These are phyloP conservation scores for Drosophila paramelanica DNA, from an alignment of 2,888 invertebrate species.

Conservation along the genomic window DNA sequence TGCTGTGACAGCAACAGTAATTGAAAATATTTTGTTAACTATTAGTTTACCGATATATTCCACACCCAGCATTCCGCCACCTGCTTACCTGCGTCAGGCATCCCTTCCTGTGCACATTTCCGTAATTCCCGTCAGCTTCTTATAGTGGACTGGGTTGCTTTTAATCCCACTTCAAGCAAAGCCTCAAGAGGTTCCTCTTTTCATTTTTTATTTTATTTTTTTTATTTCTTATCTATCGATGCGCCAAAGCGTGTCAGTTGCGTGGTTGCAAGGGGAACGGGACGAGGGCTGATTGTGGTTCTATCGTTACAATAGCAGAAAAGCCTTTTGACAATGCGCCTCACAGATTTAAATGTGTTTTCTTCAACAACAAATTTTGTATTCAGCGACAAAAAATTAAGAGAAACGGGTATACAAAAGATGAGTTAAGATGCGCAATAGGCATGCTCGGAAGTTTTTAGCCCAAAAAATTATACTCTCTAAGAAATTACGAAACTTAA, in stretches of 20 bases:
- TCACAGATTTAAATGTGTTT: conserved; percentile 62
- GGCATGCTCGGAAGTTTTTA: no score
- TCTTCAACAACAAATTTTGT: conserved; percentile 31
- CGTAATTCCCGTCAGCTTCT: conserved; percentile 49
- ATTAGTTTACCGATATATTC: conserved; percentile 59
- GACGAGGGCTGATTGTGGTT: conserved; percentile 23
- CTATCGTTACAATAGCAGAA: conserved; percentile 50
- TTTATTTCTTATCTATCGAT: conserved; percentile 63
- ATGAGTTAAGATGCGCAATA: neutral
- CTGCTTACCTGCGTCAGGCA: conserved; percentile 54
- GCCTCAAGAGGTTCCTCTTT: conserved; percentile 57
- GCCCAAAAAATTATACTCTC: no score
- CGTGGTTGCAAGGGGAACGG: conserved; percentile 6
- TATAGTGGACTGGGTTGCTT: conserved; percentile 22
- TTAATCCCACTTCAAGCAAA: conserved; percentile 70
- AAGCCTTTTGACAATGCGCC: conserved; percentile 73
- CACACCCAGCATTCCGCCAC: neutral
- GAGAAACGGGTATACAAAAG: neutral
- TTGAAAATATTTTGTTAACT: conserved; percentile 79
- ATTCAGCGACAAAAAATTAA: neutral
- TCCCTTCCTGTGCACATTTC: conserved; percentile 70
- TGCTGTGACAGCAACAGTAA: conserved; percentile 79
- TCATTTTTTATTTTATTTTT: conserved; percentile 30
- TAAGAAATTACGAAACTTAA: no score
- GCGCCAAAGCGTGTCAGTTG: conserved; percentile 78